Evolutionary conservation across 53 echinoderm and acorn worm species (phyloP).

Genomic region (Patiria pectinifera): DNA sequence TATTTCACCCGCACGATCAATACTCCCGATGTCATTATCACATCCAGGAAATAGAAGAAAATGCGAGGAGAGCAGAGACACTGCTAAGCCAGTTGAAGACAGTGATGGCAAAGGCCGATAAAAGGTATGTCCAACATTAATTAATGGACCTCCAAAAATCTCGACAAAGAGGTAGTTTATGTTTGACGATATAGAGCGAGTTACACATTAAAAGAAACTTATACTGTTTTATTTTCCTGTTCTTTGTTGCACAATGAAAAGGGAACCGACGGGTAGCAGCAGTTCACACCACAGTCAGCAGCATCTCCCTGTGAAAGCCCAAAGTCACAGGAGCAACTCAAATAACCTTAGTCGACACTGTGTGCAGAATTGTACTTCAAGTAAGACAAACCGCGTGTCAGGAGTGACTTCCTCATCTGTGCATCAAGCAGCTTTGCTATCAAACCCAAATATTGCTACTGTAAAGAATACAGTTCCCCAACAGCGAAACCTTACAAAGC

Average conservation of each 20-base stretch:
- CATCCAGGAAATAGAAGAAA: slow-evolving; percentile 49
- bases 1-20: not conserved
- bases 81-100: slow-evolving; percentile 26
- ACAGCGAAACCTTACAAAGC: not conserved
- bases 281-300: not conserved
- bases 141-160: not conserved
- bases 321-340: not conserved
- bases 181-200: too few species aligned
- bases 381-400: not conserved
- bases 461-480: not conserved
- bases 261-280: not conserved
- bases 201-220: not conserved
- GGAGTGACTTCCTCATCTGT: not conserved
- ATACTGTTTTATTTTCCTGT: not conserved
- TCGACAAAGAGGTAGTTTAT: not conserved
- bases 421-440: not conserved
- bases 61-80: slow-evolving; percentile 28
- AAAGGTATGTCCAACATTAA: slow-evolving; percentile 2
- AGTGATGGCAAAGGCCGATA: not conserved
- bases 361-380: not conserved
- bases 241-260: not conserved
- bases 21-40: not conserved
- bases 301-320: not conserved
- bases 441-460: not conserved
- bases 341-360: not conserved